Percentiles rank a stretch among this genome's conserved stretches.
Conservation (phyloP, 2,888 invertebrate genomes). For the Hirtodrosophila confusa region DNA sequence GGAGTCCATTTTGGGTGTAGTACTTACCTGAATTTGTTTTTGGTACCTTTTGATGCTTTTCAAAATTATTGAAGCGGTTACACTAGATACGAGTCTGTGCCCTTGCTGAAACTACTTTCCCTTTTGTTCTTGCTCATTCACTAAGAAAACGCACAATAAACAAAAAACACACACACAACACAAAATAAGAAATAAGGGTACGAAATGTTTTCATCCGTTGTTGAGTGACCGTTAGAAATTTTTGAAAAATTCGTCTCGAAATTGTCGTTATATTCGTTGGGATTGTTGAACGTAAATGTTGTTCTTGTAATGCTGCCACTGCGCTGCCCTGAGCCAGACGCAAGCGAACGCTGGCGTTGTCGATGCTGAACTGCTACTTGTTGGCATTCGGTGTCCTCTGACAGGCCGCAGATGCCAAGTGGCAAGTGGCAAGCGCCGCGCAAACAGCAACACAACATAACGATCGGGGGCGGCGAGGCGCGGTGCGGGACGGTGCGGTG, state of each 20-base stretch:
- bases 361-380: conserved; percentile 78
- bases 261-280: background rate
- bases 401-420: conserved; percentile 57
- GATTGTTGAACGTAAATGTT: conserved; percentile 1
- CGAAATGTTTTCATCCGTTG: no score
- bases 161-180: conserved; percentile 4
- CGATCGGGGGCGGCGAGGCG: background rate
- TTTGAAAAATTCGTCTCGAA: no score
- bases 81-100: background rate
- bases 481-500: conserved; percentile 2
- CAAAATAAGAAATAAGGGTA: background rate
- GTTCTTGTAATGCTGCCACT: conserved; percentile 24
- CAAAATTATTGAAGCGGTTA: conserved; percentile 5
- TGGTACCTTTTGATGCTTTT: conserved; percentile 4
- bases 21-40: conserved; percentile 20
- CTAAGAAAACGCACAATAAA: conserved; percentile 4
- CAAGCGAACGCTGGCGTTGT: conserved; percentile 73
- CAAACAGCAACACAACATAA: conserved; percentile 14
- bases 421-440: conserved; percentile 8
- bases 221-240: no score
- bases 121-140: background rate
- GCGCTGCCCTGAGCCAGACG: conserved; percentile 46
- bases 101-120: background rate
- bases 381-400: conserved; percentile 67
- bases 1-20: background rate